Percentiles rank a stretch among this genome's conserved stretches.
Conservation (phyloP, 2,888 invertebrate genomes). For the Diarsia brunnea region DNA sequence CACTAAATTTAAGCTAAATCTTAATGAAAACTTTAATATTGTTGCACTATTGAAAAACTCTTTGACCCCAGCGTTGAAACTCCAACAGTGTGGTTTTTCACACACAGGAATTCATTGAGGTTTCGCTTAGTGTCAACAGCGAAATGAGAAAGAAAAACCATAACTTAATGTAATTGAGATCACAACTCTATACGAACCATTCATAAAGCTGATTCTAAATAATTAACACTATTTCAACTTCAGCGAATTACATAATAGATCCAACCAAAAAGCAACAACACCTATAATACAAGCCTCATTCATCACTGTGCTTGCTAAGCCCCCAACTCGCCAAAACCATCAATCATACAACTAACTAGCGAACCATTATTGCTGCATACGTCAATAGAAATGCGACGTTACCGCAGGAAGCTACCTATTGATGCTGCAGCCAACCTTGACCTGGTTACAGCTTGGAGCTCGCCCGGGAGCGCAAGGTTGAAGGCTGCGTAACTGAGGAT, state of each 20-base stretch:
- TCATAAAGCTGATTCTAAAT: background rate
- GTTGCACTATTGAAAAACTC: background rate
- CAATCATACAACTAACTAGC: constrained; percentile 26
- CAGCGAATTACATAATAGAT: background rate
- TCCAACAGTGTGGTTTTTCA: background rate
- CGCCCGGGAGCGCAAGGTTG: constrained; percentile 50
- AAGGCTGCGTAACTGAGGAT: constrained; percentile 19
- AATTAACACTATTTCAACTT: background rate
- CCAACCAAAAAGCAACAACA: background rate
- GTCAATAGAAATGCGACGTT: constrained; percentile 42
- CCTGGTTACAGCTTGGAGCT: constrained; percentile 35
- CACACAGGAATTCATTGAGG: background rate
- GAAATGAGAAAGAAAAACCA: background rate
- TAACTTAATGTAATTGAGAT: background rate
- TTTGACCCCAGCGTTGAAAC: background rate
- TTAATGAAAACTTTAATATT: too few species aligned
- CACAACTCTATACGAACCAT: background rate
- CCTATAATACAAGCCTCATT: constrained; percentile 6
- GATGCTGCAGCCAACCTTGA: constrained; percentile 56
- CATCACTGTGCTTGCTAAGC: constrained; percentile 12
- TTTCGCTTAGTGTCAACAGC: background rate
- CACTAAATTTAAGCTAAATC: too few species aligned
- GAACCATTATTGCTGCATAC: constrained; percentile 23
- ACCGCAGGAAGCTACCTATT: constrained; percentile 57
- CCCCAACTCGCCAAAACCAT: constrained; percentile 13